Evolutionary conservation across 2,888 invertebrate species (phyloP).

Genomic region (Danaus chrysippus): DNA sequence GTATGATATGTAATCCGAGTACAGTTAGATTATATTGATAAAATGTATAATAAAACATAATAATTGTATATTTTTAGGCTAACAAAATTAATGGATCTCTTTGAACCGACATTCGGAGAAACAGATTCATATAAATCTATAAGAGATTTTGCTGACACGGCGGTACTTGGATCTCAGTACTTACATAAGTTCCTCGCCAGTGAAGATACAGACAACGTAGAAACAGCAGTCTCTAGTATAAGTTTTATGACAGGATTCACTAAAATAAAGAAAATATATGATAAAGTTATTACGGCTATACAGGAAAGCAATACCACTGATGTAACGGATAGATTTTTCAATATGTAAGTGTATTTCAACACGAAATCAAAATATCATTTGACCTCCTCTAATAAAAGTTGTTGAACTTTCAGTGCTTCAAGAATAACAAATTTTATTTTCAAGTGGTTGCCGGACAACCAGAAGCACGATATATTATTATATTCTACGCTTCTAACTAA

Average conservation of each 20-base stretch:
- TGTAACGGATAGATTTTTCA: slow-evolving; percentile 48
- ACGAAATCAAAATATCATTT: not conserved
- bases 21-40: too few relatives aligned
- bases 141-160: slow-evolving; percentile 48
- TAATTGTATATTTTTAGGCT: slow-evolving; percentile 41
- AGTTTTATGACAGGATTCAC: slow-evolving; percentile 34
- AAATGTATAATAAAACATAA: too few relatives aligned
- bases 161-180: slow-evolving; percentile 50
- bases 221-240: slow-evolving; percentile 26
- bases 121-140: slow-evolving; percentile 56
- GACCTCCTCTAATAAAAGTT: not conserved
- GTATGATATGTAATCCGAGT: too few relatives aligned
- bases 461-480: slow-evolving; percentile 57
- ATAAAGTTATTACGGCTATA: slow-evolving; percentile 44
- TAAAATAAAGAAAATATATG: slow-evolving; percentile 40
- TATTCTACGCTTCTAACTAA: slow-evolving; percentile 66
- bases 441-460: slow-evolving; percentile 53
- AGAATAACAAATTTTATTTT: slow-evolving; percentile 52
- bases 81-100: slow-evolving; percentile 55
- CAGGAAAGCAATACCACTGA: slow-evolving; percentile 38
- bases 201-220: slow-evolving; percentile 31
- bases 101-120: slow-evolving; percentile 62
- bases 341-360: slow-evolving; percentile 54
- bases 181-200: slow-evolving; percentile 48
- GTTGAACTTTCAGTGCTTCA: slow-evolving; percentile 46